Evolutionary conservation across 2,113 vertebrate species (phyloP), one percentile per base, ranked within the genome.

Genomic region (Grus americana): DNA sequence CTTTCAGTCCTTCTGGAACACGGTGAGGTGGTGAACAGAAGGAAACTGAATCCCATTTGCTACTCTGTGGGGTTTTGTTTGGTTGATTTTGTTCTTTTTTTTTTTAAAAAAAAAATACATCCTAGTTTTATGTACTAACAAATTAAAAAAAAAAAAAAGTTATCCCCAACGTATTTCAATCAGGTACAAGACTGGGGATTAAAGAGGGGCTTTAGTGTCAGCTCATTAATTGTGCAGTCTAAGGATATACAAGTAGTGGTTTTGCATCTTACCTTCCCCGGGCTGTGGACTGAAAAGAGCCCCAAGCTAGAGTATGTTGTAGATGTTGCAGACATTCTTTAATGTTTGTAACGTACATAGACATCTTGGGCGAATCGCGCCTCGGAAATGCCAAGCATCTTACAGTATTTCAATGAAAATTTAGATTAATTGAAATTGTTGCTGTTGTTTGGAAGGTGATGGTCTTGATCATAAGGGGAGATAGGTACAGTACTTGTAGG

Each of bases 101-200:
- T 7, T 9, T 11, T 11, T 4, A 36, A 40, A 21, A 22, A 63
- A 66, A 42, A 40, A 29, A 38, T 10, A 27, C 29, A 79, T 52
- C 20, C 54, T 61, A 40, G 21, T 57, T 57, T 10, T 44, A 19
- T 40, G 44, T 55, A 36, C 13, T 63, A 63, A 38, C 24, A 54
- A 70, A 23, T 36, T 30, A 17, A 5, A 6, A 29, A 11, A 20
- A 38, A 38, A 67, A 58, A 42, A 29, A 5, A 84, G 38, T 65
- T 72, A 36, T 83, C 59, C 49, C 27, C 38, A 79, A 18, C 27
- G 24, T 63, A 58, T 42, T 91, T 93, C 54, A 86, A 3, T 83
- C 38, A 88, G 71, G 36, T 86, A 68, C 0, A 0, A 61, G 61
- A 22, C 4, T 0, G 1, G 52, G n/a, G 38, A 88, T 85, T 82